Conservation (phyloP, 2,797 vertebrate species). For the Argyrosomus regius region DNA sequence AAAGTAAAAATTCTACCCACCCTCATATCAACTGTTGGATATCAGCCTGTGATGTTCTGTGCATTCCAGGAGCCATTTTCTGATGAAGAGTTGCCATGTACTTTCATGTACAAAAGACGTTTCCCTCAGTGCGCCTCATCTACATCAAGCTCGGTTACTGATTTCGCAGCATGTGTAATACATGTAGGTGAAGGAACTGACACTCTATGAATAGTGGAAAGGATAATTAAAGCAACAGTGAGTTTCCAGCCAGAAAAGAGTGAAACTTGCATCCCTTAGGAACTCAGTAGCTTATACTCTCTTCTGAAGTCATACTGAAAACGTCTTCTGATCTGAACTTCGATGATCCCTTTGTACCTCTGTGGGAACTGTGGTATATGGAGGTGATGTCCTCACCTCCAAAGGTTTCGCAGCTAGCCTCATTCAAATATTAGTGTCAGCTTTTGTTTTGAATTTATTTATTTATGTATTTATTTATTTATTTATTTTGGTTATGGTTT, state of each 20-base stretch:
- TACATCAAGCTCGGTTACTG: neutral
- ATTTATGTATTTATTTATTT: neutral
- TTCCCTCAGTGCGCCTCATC: slow-evolving; percentile 32
- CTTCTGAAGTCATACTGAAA: slow-evolving; percentile 24
- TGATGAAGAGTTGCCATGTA: neutral
- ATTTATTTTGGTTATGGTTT: neutral
- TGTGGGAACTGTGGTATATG: slow-evolving; percentile 8
- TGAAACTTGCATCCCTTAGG: slow-evolving; percentile 7
- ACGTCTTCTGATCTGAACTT: slow-evolving; percentile 55
- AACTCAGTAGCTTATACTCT: slow-evolving; percentile 4
- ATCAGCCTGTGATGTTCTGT: slow-evolving; percentile 34
- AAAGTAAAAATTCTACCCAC: slow-evolving; percentile 48
- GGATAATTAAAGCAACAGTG: slow-evolving; percentile 25
- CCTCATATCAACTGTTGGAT: slow-evolving; percentile 16
- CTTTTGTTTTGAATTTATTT: neutral
- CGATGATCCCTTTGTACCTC: slow-evolving; percentile 26
- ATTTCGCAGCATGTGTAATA: slow-evolving; percentile 16
- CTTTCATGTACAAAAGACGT: slow-evolving; percentile 29
- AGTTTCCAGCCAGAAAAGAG: slow-evolving; percentile 19
- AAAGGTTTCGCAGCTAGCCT: slow-evolving; percentile 5
- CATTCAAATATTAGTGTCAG: neutral
- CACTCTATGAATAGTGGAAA: neutral
- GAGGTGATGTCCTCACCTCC: neutral
- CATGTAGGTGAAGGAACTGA: slow-evolving; percentile 1
- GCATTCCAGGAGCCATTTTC: slow-evolving; percentile 33